Evolutionary conservation across 2,888 invertebrate species (phyloP), one percentile per base, ranked within the genome.

Genomic region (Omphaloscelis lunosa): DNA sequence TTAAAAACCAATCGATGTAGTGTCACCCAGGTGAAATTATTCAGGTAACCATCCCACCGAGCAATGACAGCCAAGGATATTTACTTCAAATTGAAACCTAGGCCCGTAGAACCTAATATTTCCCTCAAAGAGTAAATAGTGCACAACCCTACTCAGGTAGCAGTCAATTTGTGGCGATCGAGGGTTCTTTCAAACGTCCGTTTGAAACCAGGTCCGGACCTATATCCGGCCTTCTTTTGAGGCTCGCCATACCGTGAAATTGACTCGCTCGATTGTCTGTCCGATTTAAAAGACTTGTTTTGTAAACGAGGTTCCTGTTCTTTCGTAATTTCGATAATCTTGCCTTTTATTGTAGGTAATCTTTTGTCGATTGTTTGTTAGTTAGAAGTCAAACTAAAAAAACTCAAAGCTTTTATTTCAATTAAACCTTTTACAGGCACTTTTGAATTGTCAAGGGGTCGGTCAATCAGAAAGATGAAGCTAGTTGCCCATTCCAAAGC

Each of bases 191-290:
- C 88, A 86, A 89, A 87, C 85, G 89, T 83, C 88, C 90, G 90
- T 90, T 91, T 91, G 92, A 91, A 89, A 90, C 85, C 91, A 93
- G 93, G 88, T 88, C 87, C 79, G 87, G 82, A 78, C 82, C 85
- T 86, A 82, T 86, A 86, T 88, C 83, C 89, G 85, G 81, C 80
- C 83, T 89, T 88, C 93, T 93, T 95, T 95, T 94, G 93, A 91
- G 80, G 89, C 83, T 86, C 94, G 89, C 87, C 74, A 89, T 86
- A 91, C 89, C 95, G 95, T 95, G 95, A 95, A 95, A 95, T 95
- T 95, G 95, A 94, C 91, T 94, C 91, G 90, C 86, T 86, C 92
- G 93, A 94, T 94, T 95, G 94, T 95, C 93, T 92, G 91, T 88
- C 88, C 91, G 89, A 87, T 85, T 88, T 91, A 92, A 91, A 93